These are phyloP conservation scores for Penaeus vannamei DNA, from an alignment of 1,140 invertebrate genomes.

Conservation along the genomic window DNA sequence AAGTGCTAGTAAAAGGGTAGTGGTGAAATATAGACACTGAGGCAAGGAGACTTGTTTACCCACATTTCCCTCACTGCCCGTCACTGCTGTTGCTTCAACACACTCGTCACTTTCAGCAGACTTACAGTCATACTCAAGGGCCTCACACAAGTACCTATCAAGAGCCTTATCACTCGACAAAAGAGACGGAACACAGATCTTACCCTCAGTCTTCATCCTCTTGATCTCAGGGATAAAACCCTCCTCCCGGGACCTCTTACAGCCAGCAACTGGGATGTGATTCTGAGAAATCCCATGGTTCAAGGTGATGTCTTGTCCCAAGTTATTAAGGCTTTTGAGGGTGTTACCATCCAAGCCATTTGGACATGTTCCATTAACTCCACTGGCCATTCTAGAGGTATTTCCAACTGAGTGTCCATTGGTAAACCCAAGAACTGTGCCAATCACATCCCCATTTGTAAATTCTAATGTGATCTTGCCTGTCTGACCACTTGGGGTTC, in stretches of 20 bases:
- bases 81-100: no score
- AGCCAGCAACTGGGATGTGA: conserved; percentile 50
- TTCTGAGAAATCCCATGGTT: conserved; percentile 54
- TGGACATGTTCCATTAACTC: neutral
- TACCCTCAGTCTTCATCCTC: conserved; percentile 59
- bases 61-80: no score
- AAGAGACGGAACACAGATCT: conserved; percentile 21
- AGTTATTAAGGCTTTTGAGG: neutral
- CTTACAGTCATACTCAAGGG: no score
- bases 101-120: no score
- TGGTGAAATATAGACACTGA: no score
- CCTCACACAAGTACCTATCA: neutral
- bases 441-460: conserved; percentile 45
- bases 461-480: conserved; percentile 21
- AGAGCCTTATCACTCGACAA: neutral
- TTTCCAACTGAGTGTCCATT: conserved; percentile 1
- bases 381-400: neutral
- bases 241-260: conserved; percentile 58
- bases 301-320: conserved; percentile 51
- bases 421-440: conserved; percentile 39
- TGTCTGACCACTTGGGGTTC: no score
- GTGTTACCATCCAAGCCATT: no score
- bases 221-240: conserved; percentile 56
- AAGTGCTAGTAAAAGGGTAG: no score
- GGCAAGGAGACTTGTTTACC: no score